These are phyloP conservation scores for Centruroides sculpturatus DNA, from an alignment of 1,140 invertebrate species.

Conservation along the genomic window DNA sequence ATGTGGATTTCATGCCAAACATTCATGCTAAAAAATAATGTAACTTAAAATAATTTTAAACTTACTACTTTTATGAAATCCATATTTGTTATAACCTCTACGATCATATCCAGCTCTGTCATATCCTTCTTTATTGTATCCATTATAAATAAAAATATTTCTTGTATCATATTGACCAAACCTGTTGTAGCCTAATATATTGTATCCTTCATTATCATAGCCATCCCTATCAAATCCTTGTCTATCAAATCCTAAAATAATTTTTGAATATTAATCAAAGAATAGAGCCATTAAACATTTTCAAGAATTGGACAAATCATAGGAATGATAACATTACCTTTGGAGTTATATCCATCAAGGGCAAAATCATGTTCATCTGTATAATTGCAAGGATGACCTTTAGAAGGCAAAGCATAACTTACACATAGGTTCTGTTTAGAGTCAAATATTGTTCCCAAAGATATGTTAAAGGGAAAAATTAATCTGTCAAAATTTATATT, in stretches of 20 bases:
- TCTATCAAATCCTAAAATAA: not conserved
- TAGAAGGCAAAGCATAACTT: not conserved
- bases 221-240: constrained; percentile 9
- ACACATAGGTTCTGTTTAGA: constrained; percentile 5
- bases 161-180: constrained; percentile 7
- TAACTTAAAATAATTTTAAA: no score
- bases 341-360: not conserved
- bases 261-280: no score
- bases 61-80: constrained; percentile 5
- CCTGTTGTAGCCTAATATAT: constrained; percentile 4
- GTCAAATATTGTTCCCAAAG: not conserved
- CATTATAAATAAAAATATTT: constrained; percentile 7
- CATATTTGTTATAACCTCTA: constrained; percentile 10
- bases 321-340: no score
- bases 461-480: constrained; percentile 7
- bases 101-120: constrained; percentile 8
- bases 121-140: constrained; percentile 12
- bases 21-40: no score
- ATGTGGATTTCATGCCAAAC: no score
- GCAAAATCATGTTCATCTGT: not conserved
- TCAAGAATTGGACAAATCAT: no score
- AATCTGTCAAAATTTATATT: not conserved
- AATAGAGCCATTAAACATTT: no score
- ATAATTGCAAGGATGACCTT: not conserved
- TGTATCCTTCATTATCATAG: constrained; percentile 9